These are phyloP conservation scores for Vireo griseus DNA, from an alignment of 2,797 vertebrate genomes.

Conservation along the genomic window DNA sequence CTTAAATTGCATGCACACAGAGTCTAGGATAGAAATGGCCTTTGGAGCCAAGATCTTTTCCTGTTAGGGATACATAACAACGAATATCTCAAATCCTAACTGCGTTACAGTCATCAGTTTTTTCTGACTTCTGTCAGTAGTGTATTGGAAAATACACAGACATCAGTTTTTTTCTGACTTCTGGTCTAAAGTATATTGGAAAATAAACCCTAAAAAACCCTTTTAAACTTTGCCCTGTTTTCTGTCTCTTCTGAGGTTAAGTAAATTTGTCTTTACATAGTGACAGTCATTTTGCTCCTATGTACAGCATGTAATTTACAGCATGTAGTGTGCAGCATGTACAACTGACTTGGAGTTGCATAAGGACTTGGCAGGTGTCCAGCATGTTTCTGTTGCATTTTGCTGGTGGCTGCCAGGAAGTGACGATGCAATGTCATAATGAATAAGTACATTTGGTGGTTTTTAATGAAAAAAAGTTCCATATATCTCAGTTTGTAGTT, in stretches of 20 bases:
- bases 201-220: fast-evolving
- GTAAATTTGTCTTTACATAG: background rate
- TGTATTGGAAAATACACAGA: fast-evolving
- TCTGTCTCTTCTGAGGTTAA: background rate
- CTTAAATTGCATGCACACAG: background rate
- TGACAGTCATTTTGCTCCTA: background rate
- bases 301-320: background rate
- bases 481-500: background rate
- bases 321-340: background rate
- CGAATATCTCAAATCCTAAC: background rate
- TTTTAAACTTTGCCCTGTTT: background rate
- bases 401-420: background rate
- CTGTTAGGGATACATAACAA: fast-evolving
- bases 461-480: background rate
- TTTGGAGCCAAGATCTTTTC: background rate
- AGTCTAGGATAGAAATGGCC: background rate
- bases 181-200: background rate
- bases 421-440: background rate
- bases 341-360: background rate
- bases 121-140: background rate
- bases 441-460: background rate
- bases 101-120: fast-evolving
- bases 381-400: background rate
- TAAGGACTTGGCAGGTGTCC: constrained; percentile 33
- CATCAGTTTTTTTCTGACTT: background rate